Base-by-base conservation (phyloP, 2,888 invertebrate genomes). In the Petrolisthes manimaculis region DNA sequence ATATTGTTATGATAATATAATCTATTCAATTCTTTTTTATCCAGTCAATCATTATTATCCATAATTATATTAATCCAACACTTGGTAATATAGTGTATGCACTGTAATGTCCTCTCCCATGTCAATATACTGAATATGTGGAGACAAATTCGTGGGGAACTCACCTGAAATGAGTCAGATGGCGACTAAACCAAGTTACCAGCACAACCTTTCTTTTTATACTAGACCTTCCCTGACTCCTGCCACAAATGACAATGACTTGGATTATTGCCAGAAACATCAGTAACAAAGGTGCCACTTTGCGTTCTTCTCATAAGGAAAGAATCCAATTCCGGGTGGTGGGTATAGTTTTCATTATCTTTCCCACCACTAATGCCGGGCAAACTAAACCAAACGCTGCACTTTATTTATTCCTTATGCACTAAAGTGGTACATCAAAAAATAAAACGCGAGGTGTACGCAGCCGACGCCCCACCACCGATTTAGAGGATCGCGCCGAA, bases 171-270 rank as follows among this genome's bases (percentile, higher is more conserved):
- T 71, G 71, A 71, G n/a, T 71, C 71, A n/a, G 71, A 6, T 14
- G 21, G 71, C 71, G 71, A 71, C 71, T 71, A 71, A 71, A 71
- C 37, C 37, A 37, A n/a, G 18, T 71, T 14, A 71, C 71, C n/a
- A n/a, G 6, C 71, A 71, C 71, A 71, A 61, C 71, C 71, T 71
- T 71, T 71, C 14, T 71, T 71, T 71, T 71, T 71, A 71, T n/a
- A 71, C 71, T 21, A 21, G 71, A 71, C 71, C 71, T 71, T 1
- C 71, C 3, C 71, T n/a, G 6, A n/a, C 21, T 6, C 71, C 21
- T 4, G 6, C 71, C 6, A 6, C 71, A n/a, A 71, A 71, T 21
- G 14, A 71, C 71, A 71, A 14, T 1, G 21, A 71, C 6, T 71
- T 71, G 71, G 71, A 71, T 12, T 12, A 2, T n/a, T 6, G 14